These are phyloP conservation scores for Caradrina clavipalpis DNA, from an alignment of 2,888 invertebrate genomes.

Conservation along the genomic window DNA sequence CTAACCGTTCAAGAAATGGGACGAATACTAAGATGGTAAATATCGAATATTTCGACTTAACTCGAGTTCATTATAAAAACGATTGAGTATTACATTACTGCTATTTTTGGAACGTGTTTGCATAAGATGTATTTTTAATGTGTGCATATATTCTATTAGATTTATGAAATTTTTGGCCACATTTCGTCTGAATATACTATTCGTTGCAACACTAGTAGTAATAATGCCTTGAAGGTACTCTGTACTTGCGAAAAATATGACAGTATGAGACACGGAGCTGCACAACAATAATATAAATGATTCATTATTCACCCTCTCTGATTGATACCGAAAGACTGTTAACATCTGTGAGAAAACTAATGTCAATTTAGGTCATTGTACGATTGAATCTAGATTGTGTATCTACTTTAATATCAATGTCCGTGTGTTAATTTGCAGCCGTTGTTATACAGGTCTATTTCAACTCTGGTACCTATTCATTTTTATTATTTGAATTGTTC, in stretches of 20 bases:
- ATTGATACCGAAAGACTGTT: conserved; percentile 15
- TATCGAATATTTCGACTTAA: background rate
- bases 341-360: conserved; percentile 25
- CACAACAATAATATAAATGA: conserved; percentile 19
- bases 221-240: too few species aligned
- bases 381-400: conserved; percentile 3
- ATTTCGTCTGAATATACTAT: too few species aligned
- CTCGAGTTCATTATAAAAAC: background rate
- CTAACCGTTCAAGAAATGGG: conserved; percentile 26
- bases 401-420: conserved; percentile 5
- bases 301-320: conserved; percentile 4
- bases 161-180: too few species aligned
- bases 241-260: too few species aligned
- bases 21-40: conserved; percentile 31
- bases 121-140: too few species aligned
- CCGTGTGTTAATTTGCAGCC: background rate
- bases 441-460: background rate
- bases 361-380: conserved; percentile 37
- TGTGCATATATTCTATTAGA: too few species aligned
- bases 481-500: background rate
- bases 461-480: background rate
- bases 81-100: background rate
- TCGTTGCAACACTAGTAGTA: too few species aligned
- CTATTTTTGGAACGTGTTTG: background rate
- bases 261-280: background rate